These are phyloP conservation scores for Lasioglossum baleicum DNA, from an alignment of 1,140 invertebrate species.

Conservation along the genomic window DNA sequence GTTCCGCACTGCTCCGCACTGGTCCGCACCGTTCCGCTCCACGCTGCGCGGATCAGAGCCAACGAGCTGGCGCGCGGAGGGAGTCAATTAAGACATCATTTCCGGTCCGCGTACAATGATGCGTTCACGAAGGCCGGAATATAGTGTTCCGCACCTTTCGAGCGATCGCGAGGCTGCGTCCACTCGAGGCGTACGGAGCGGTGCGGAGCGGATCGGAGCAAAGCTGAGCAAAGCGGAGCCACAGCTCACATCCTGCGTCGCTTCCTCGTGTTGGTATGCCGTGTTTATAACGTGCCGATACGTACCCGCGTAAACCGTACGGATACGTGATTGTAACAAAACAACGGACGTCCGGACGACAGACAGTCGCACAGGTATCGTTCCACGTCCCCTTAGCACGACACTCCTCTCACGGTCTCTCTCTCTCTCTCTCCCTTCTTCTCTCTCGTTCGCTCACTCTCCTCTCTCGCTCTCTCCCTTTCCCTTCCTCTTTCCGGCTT, in stretches of 20 bases:
- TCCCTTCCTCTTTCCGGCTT: constrained; percentile 9
- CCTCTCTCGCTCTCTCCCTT: constrained; percentile 28
- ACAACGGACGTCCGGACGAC: constrained; percentile 78
- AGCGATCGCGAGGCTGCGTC: constrained; percentile 48
- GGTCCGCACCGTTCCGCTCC: too few relatives aligned
- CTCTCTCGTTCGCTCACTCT: not conserved
- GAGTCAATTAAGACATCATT: constrained; percentile 66
- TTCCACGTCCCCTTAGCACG: constrained; percentile 59
- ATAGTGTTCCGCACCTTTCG: constrained; percentile 61
- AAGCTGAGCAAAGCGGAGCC: constrained; percentile 19
- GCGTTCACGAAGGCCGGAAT: constrained; percentile 56
- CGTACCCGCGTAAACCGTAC: constrained; percentile 60
- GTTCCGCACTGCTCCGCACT: not conserved
- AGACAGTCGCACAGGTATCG: constrained; percentile 79
- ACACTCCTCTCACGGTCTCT: constrained; percentile 47
- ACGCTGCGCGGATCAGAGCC: not conserved
- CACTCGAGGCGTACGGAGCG: constrained; percentile 55
- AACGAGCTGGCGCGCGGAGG: not conserved
- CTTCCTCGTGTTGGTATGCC: constrained; percentile 54
- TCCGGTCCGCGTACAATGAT: constrained; percentile 55
- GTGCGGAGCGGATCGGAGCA: too few relatives aligned
- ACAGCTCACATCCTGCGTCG: constrained; percentile 73
- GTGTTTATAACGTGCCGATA: constrained; percentile 66
- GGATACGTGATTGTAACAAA: constrained; percentile 79
- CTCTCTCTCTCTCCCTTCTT: constrained; percentile 40